Percentiles rank a stretch among this genome's conserved stretches.
Conservation (phyloP, 2,113 vertebrate species). For the Toxotes jaculatrix region DNA sequence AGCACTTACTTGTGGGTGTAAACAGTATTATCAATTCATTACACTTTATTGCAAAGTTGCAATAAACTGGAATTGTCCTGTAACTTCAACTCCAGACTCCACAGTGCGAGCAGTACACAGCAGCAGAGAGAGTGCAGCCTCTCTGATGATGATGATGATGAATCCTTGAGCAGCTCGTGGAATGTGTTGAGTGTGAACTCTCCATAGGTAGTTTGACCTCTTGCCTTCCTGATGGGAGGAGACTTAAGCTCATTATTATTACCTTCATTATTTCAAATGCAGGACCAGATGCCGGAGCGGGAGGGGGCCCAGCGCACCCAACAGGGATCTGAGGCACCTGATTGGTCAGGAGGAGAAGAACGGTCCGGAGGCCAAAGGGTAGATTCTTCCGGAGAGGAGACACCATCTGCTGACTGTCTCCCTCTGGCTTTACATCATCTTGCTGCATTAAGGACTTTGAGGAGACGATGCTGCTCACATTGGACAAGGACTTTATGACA, state of each 20-base stretch:
- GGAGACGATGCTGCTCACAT: neutral
- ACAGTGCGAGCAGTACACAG: neutral
- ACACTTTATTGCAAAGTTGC: neutral
- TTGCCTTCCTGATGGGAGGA: conserved; percentile 58
- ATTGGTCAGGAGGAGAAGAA: conserved; percentile 75
- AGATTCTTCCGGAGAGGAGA: conserved; percentile 74
- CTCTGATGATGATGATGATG: conserved; percentile 28
- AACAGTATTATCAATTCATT: neutral
- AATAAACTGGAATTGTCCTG: neutral
- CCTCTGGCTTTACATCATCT: conserved; percentile 46
- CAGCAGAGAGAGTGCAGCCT: neutral
- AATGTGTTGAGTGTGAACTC: conserved; percentile 67
- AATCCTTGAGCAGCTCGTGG: conserved; percentile 37
- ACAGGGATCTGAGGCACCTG: conserved; percentile 61
- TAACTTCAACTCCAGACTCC: neutral
- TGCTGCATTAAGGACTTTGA: conserved; percentile 33
- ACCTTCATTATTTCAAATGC: conserved; percentile 70
- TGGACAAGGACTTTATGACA: conserved; percentile 4
- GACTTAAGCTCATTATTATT: conserved; percentile 76
- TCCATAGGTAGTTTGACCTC: conserved; percentile 76
- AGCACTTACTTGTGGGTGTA: neutral
- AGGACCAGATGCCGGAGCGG: conserved; percentile 80
- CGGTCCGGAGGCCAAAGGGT: conserved; percentile 76
- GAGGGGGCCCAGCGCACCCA: conserved; percentile 67
- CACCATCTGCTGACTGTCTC: conserved; percentile 77